These are phyloP conservation scores for Fragum whitleyi DNA, from an alignment of 2,888 invertebrate species.

Conservation along the genomic window DNA sequence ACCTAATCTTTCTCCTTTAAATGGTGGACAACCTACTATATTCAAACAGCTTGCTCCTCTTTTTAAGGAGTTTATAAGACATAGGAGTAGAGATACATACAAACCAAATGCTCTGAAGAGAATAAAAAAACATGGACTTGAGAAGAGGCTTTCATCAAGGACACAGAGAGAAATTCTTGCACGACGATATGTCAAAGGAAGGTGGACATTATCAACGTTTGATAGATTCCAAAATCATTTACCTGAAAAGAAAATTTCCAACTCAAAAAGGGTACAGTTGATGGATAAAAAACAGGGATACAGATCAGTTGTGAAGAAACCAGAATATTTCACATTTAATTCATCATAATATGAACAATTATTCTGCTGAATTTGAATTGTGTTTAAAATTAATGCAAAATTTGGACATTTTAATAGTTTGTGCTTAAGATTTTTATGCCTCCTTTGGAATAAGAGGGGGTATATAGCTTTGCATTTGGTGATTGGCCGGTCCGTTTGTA, in stretches of 20 bases:
- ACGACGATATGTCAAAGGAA: slow-evolving; percentile 73
- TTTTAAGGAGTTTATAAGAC: slow-evolving; percentile 16
- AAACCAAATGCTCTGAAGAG: slow-evolving; percentile 73
- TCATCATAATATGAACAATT: background rate
- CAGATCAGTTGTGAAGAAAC: slow-evolving; percentile 30
- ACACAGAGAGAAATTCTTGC: slow-evolving; percentile 72
- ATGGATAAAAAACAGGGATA: slow-evolving; percentile 50
- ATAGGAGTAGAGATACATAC: slow-evolving; percentile 51
- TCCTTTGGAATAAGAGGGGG: too few species aligned
- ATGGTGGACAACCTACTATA: background rate
- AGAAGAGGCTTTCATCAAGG: slow-evolving; percentile 65
- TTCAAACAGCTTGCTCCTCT: background rate
- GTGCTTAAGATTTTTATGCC: too few species aligned
- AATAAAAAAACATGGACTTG: slow-evolving; percentile 76
- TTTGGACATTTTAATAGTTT: too few species aligned
- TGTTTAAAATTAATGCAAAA: too few species aligned
- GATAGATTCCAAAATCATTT: slow-evolving; percentile 70
- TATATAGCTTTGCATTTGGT: too few species aligned
- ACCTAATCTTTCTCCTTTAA: background rate
- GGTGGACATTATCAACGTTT: slow-evolving; percentile 66
- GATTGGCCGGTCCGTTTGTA: too few species aligned
- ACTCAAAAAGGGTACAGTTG: slow-evolving; percentile 43
- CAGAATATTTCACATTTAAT: slow-evolving; percentile 37
- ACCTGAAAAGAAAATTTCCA: slow-evolving; percentile 21
- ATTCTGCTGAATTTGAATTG: too few species aligned